These are phyloP conservation scores for Melopsittacus undulatus DNA, from an alignment of 2,797 vertebrate species.

Conservation along the genomic window DNA sequence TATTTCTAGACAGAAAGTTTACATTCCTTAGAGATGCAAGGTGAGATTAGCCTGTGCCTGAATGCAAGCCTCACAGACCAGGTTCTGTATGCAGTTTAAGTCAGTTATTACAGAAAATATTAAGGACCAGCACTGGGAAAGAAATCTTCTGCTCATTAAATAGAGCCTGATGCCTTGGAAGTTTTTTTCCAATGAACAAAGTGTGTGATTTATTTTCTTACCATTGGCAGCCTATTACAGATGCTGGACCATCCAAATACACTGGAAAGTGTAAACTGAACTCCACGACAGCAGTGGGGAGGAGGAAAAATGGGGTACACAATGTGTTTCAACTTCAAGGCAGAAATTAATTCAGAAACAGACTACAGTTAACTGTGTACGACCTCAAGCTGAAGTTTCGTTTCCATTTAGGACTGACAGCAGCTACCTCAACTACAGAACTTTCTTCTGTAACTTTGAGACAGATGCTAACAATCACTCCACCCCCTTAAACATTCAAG, in stretches of 20 bases:
- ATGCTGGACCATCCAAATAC: neutral
- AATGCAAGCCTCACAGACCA: neutral
- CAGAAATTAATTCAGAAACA: neutral
- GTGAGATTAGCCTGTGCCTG: neutral
- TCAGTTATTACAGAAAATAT: neutral
- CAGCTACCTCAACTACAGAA: neutral
- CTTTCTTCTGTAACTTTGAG: neutral
- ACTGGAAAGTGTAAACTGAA: neutral
- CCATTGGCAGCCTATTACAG: neutral
- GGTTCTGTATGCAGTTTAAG: neutral
- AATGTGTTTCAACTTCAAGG: neutral
- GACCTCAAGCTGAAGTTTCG: neutral
- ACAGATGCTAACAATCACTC: constrained; percentile 11
- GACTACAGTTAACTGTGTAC: neutral
- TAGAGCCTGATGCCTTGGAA: neutral
- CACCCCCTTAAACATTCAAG: neutral
- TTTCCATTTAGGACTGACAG: neutral
- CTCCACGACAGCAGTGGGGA: neutral
- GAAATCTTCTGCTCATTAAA: neutral
- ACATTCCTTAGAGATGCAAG: neutral
- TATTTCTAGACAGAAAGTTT: constrained; percentile 5
- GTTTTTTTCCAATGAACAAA: neutral
- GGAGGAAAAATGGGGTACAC: neutral
- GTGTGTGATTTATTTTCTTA: neutral
- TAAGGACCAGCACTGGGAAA: neutral